Evolutionary conservation across 1,140 invertebrate species (phyloP), one percentile per base, ranked within the genome.

Genomic region (Saccostrea cuccullata): DNA sequence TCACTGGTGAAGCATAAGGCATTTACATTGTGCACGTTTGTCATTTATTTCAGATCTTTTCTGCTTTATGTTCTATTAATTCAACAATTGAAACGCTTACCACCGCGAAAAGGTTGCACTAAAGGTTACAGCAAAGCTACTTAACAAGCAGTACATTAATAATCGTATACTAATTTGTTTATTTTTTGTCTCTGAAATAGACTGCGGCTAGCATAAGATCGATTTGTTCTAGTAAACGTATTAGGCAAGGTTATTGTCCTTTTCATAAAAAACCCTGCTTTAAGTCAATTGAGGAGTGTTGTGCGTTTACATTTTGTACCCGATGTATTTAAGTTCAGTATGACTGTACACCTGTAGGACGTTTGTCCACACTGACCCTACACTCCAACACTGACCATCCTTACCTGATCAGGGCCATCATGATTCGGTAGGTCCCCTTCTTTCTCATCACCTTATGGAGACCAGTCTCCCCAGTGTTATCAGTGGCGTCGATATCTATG

Each of bases 341-440:
- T 73, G 30, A 26, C 73, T 30, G 11, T 36, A 36, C 11, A 82
- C 20, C 73, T 36, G 15, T 17, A 26, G 15, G 20, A 9, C 15
- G 23, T 82, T 6, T 82, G 40, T 23, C 26, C 23, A 30, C 17
- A 82, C 3, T 47, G 47, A 47, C 47, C 47, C 47, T 47, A 55
- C 40, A 55, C 20, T 47, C 55, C n/a, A 55, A 55, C 47, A 84
- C 70, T 5, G 20, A 17, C 47, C 82, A 6, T 15, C 85, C 90
- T 85, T 87, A 93, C 93, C 93, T 93, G 60, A 94, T 89, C 0
- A 94, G 86, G 12, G 92, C 92, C 64, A 92, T 88, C 83, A 94
- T 89, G 17, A 94, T 92, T 73, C 92, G 88, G 88, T 90, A 93
- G n/a, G 91, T 91, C 11, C 93, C 93, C 20, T 91, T 89, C n/a